Conservation (phyloP, 2,113 vertebrate genomes). For the Struthio camelus region DNA sequence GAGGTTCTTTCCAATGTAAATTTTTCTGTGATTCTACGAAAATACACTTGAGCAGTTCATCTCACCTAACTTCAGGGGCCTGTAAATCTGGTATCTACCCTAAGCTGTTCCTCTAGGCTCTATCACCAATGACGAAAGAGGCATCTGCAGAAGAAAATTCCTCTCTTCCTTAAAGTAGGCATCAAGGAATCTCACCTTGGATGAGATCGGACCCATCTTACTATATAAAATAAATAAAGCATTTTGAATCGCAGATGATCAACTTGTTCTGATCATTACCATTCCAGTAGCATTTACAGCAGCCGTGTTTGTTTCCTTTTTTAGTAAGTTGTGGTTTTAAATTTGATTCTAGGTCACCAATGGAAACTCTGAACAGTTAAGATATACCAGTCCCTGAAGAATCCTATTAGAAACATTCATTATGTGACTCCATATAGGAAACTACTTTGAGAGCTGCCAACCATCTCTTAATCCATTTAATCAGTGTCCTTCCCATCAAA, state of each 20-base stretch:
- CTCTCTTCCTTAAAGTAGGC: background rate
- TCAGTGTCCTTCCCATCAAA: background rate
- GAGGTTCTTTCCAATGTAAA: background rate
- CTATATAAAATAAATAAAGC: background rate
- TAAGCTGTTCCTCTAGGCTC: background rate
- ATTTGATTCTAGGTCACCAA: constrained; percentile 13
- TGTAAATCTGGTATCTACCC: background rate
- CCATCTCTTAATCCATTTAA: constrained; percentile 2
- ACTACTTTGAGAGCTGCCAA: background rate
- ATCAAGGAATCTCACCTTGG: background rate
- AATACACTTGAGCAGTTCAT: background rate
- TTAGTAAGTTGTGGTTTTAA: background rate
- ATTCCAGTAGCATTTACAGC: background rate
- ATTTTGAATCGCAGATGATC: background rate
- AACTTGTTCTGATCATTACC: background rate
- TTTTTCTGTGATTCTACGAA: background rate
- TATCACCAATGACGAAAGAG: background rate
- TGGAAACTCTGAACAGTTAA: background rate
- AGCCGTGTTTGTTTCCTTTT: background rate
- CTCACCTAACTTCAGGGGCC: background rate
- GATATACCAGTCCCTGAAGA: background rate
- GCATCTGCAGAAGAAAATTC: background rate
- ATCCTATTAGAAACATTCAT: background rate
- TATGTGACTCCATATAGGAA: constrained; percentile 29
- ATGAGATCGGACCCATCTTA: background rate